Evolutionary conservation across 2,797 vertebrate genomes (phyloP), one percentile per base, ranked within the genome.

Genomic region (Etheostoma nigrum): DNA sequence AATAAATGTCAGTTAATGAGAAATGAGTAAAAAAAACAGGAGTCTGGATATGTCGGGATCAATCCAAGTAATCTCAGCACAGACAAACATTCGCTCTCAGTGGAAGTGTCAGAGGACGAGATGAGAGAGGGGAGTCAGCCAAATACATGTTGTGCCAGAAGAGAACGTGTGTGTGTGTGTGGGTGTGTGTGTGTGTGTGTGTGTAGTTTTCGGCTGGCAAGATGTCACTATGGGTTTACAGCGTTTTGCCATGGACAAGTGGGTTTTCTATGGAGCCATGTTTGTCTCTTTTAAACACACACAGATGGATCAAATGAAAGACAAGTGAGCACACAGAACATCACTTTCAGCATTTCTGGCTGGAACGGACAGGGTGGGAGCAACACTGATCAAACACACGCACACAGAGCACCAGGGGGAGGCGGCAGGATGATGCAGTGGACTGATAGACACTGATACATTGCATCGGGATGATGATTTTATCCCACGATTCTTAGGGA

Each of bases 181-280:
- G 65, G 25, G 18, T 47, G 36, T 70, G 48, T 60, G 47, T 67
- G 64, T 74, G 55, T 51, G 53, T 25, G 65, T 40, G 68, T n/a
- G 54, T 62, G 49, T 49, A 19, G 61, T 69, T 57, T 72, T 86
- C 91, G 88, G 90, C 88, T 75, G 65, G 60, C 11, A 5, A 51
- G 45, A 69, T 82, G 76, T 89, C 90, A 83, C 83, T n/a, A 30
- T 1, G 80, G 86, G 67, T 85, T 91, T 87, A 19, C 55, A 73
- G 68, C 67, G 1, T 61, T 86, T 87, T 89, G 86, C 90, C 88
- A 87, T 74, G 81, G 85, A 83, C 85, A 87, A 86, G 83, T 59
- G 80, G 72, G 82, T 74, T 64, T 87, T 85, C 67, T 74, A 61
- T 69, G 87, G 85, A 84, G 88, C 81, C 76, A 68, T 85, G 82